Percentiles rank a stretch among this genome's conserved stretches.
Evolutionary conservation across 2,797 vertebrate species (phyloP).

Genomic region (Gadopsis marmoratus): DNA sequence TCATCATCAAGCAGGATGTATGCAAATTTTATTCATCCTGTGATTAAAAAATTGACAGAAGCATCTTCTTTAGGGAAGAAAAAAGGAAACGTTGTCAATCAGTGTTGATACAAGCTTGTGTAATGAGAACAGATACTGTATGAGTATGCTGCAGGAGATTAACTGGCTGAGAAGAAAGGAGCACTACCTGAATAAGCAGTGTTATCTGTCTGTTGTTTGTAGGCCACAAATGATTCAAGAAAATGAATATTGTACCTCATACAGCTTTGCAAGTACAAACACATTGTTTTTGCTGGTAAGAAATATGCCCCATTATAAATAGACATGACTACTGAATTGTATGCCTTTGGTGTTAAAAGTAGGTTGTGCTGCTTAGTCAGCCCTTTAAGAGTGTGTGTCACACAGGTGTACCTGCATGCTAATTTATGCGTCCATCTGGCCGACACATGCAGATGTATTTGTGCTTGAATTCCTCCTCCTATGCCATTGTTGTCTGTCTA

Average conservation of each 20-base stretch:
- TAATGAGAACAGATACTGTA: slow-evolving; percentile 62
- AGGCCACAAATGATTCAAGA: slow-evolving; percentile 67
- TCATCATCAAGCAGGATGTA: slow-evolving; percentile 69
- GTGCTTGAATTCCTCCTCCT: slow-evolving; percentile 7
- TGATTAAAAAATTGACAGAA: slow-evolving; percentile 70
- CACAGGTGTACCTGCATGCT: slow-evolving; percentile 18
- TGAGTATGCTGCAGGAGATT: slow-evolving; percentile 63
- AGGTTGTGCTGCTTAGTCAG: slow-evolving; percentile 70
- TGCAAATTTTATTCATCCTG: slow-evolving; percentile 74
- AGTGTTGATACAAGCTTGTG: slow-evolving; percentile 56
- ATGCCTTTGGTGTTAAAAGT: slow-evolving; percentile 61
- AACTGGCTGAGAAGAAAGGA: slow-evolving; percentile 60
- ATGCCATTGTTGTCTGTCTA: slow-evolving; percentile 17
- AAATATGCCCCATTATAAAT: slow-evolving; percentile 69
- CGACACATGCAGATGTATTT: slow-evolving; percentile 26
- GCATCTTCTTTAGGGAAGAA: slow-evolving; percentile 53
- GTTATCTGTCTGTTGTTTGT: slow-evolving; percentile 69
- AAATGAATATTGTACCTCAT: slow-evolving; percentile 60
- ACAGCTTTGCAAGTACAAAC: slow-evolving; percentile 58
- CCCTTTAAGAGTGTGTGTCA: slow-evolving; percentile 41
- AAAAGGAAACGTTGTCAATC: slow-evolving; percentile 63
- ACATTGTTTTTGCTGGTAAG: slow-evolving; percentile 53
- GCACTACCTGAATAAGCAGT: slow-evolving; percentile 69
- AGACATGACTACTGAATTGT: slow-evolving; percentile 58
- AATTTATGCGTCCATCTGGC: slow-evolving; percentile 25